phyloP scores from a whole-genome alignment of 2,888 invertebrate species.

The Lomographa bimaculata region DNA sequence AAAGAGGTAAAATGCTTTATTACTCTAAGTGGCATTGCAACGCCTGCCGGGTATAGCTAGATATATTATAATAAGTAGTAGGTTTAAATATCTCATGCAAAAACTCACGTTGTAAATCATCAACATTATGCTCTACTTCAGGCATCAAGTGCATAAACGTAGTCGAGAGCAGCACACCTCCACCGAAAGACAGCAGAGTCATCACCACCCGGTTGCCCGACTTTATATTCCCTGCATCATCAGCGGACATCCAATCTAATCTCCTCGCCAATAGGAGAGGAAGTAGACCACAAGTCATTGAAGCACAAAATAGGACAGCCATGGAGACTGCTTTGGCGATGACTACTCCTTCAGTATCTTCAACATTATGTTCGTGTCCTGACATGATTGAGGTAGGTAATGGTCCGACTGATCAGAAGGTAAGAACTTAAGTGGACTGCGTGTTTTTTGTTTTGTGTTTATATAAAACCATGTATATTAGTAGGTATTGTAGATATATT shows the following conservation, averaged over 20 bases:
- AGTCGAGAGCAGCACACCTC: constrained; percentile 92
- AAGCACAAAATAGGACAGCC: constrained; percentile 89
- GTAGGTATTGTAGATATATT: too few species aligned
- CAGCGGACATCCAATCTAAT: constrained; percentile 83
- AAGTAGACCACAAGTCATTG: constrained; percentile 88
- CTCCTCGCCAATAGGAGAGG: constrained; percentile 88
- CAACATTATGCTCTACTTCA: constrained; percentile 88
- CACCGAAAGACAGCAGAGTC: constrained; percentile 90
- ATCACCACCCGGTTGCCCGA: constrained; percentile 81
- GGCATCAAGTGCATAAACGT: constrained; percentile 92
- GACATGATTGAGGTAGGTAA: constrained; percentile 37
- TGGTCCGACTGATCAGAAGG: constrained; percentile 18
- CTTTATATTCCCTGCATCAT: constrained; percentile 72
- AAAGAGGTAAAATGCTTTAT: too few species aligned
- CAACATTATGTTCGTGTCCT: constrained; percentile 37
- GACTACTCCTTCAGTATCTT: constrained; percentile 75
- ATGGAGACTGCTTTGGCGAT: constrained; percentile 91
- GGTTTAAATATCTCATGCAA: too few species aligned
- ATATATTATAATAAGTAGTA: too few species aligned
- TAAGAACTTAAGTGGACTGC: constrained; percentile 37
- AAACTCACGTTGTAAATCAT: constrained; percentile 82
- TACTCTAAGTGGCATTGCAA: too few species aligned
- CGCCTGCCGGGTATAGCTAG: too few species aligned
- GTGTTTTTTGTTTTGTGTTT: constrained; percentile 51
- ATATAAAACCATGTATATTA: too few species aligned